These are phyloP conservation scores for Allygus modestus DNA, from an alignment of 2,888 invertebrate species.

Conservation along the genomic window DNA sequence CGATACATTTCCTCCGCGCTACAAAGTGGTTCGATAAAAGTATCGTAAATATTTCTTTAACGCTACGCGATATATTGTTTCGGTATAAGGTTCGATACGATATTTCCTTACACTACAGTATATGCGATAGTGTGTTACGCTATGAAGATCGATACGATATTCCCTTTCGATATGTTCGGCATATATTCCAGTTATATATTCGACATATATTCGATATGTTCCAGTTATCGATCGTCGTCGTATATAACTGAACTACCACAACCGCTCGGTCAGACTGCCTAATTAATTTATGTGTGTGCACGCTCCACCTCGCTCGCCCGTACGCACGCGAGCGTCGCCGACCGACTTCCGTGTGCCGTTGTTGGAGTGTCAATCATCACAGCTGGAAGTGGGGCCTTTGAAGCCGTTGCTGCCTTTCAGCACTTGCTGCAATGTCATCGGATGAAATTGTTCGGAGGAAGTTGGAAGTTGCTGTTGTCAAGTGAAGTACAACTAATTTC, in stretches of 20 bases:
- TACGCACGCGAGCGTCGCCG: background rate
- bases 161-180: no score
- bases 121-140: no score
- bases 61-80: no score
- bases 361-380: background rate
- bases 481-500: background rate
- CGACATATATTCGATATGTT: no score
- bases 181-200: no score
- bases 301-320: background rate
- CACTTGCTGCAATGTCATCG: background rate
- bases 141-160: no score
- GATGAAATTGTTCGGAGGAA: background rate
- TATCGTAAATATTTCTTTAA: no score
- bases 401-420: background rate
- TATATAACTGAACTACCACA: background rate
- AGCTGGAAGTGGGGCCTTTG: background rate
- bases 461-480: background rate
- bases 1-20: no score
- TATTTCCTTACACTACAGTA: no score
- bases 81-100: no score
- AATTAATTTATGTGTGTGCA: slow-evolving; percentile 14
- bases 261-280: background rate
- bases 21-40: no score
- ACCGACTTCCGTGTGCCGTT: background rate
- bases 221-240: no score